Percentiles rank a stretch among this genome's conserved stretches.
Conservation (phyloP, 2,888 invertebrate species). For the Cheilosia vulpina region DNA sequence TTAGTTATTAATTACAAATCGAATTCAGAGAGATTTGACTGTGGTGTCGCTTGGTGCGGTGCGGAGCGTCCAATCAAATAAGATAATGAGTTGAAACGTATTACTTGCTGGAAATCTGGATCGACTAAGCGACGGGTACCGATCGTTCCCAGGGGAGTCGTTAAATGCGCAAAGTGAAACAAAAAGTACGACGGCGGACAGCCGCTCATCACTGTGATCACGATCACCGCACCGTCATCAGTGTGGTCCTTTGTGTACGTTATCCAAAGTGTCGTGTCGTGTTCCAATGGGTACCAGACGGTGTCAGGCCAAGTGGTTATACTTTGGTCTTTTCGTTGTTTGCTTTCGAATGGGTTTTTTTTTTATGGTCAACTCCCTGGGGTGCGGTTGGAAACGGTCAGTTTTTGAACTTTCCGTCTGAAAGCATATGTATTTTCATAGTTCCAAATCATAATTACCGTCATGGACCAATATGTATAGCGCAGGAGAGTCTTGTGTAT, state of each 20-base stretch:
- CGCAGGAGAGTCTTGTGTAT: slow-evolving; percentile 35
- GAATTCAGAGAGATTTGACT: slow-evolving; percentile 34
- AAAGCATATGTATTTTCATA: slow-evolving; percentile 13
- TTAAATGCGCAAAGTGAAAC: slow-evolving; percentile 73
- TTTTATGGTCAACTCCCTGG: slow-evolving; percentile 49
- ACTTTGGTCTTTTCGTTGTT: slow-evolving; percentile 42
- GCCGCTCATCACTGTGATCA: slow-evolving; percentile 62
- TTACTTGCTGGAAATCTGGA: slow-evolving; percentile 58
- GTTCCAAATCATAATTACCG: slow-evolving; percentile 25
- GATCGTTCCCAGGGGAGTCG: slow-evolving; percentile 76
- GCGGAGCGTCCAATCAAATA: slow-evolving; percentile 35
- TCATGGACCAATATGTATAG: slow-evolving; percentile 5
- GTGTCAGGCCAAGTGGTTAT: slow-evolving; percentile 79
- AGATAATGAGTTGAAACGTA: slow-evolving; percentile 47
- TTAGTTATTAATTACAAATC: slow-evolving; percentile 74
- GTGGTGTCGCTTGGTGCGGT: slow-evolving; percentile 15
- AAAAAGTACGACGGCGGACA: slow-evolving; percentile 33
- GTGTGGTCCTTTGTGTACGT: slow-evolving; percentile 64
- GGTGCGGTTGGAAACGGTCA: slow-evolving; percentile 58
- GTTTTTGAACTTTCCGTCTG: slow-evolving; percentile 42
- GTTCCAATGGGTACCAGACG: slow-evolving; percentile 79
- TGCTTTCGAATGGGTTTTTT: slow-evolving; percentile 30
- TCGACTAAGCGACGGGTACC: slow-evolving; percentile 68
- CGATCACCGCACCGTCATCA: slow-evolving; percentile 51
- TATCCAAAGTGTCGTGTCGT: slow-evolving; percentile 64